These are phyloP conservation scores for Uropetala carovei DNA, from an alignment of 2,888 invertebrate species.

Conservation along the genomic window DNA sequence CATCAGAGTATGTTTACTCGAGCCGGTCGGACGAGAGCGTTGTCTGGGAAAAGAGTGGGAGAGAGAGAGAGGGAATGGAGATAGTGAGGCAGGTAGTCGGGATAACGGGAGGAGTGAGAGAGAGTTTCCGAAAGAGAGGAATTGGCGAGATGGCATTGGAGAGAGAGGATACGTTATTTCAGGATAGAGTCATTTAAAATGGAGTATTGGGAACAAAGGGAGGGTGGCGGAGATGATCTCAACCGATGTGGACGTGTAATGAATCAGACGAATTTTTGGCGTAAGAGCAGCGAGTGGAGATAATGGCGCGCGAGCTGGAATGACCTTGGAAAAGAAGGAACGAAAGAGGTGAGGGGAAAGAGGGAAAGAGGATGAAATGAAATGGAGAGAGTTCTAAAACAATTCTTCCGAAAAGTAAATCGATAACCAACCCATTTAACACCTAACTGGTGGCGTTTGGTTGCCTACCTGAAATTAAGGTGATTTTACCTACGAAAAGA, in stretches of 20 bases:
- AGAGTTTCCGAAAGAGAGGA: neutral
- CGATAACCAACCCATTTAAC: too few species aligned
- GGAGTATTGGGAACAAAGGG: neutral
- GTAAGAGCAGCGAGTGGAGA: neutral
- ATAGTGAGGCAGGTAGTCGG: neutral
- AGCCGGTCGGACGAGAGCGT: neutral
- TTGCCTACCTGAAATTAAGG: too few species aligned
- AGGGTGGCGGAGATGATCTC: neutral
- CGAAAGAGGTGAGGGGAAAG: neutral
- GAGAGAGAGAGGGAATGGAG: neutral
- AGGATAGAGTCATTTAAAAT: neutral
- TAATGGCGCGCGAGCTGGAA: neutral
- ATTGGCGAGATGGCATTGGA: constrained; percentile 4
- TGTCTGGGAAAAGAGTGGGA: neutral
- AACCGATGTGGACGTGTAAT: neutral
- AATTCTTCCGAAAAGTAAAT: too few species aligned
- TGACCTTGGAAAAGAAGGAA: neutral
- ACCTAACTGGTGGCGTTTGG: too few species aligned
- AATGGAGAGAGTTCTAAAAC: neutral
- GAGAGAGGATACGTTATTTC: neutral
- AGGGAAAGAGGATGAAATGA: neutral
- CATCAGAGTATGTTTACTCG: constrained; percentile 9
- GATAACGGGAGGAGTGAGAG: neutral
- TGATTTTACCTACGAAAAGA: too few species aligned
- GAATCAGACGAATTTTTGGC: neutral